A percentile compares a stretch with the other conserved stretches of the same genome.
Conservation (phyloP, 2,113 vertebrate genomes). For the Motacilla alba region DNA sequence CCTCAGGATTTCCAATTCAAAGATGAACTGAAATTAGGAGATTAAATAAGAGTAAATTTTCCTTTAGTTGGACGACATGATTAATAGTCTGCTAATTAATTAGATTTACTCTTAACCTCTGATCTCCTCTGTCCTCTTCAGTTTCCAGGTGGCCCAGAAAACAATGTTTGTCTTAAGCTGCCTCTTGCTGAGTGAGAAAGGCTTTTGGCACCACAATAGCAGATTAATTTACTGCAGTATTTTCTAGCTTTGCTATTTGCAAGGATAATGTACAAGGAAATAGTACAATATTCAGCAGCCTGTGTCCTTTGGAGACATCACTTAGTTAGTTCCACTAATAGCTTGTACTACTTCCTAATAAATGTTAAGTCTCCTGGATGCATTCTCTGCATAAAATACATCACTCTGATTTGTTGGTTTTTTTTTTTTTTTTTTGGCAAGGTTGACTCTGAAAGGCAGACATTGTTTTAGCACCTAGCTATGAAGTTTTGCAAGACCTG, state of each 20-base stretch:
- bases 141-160: not conserved
- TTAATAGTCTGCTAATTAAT: not conserved
- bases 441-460: not conserved
- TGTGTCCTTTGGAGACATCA: not conserved
- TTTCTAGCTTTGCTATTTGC: not conserved
- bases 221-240: not conserved
- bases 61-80: not conserved
- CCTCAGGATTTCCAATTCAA: not conserved
- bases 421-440: not conserved
- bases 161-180: not conserved
- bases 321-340: not conserved
- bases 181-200: not conserved
- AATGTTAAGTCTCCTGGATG: not conserved
- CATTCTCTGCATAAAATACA: not conserved
- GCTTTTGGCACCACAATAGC: not conserved
- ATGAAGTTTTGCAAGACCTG: not conserved
- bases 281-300: not conserved
- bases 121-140: not conserved
- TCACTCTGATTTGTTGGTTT: not conserved
- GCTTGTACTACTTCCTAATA: not conserved
- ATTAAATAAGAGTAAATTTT: not conserved
- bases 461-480: not conserved
- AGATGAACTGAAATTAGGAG: not conserved
- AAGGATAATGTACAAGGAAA: not conserved
- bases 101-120: not conserved